Conservation (phyloP, 2,113 vertebrate genomes). For the Agapornis roseicollis region DNA sequence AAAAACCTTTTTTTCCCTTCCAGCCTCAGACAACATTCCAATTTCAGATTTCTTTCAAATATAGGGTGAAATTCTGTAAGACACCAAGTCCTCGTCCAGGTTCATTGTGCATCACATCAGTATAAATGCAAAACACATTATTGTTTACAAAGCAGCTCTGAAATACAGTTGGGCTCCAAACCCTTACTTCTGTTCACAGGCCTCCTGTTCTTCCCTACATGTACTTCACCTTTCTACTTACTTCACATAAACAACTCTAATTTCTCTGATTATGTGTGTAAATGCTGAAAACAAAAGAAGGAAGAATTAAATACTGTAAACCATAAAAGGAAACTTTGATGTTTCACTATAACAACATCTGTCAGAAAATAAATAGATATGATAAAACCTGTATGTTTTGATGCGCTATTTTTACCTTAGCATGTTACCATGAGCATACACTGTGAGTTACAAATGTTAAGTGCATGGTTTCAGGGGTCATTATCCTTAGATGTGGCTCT, state of each 20-base stretch:
- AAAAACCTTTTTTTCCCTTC: background rate
- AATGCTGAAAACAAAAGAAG: background rate
- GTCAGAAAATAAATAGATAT: background rate
- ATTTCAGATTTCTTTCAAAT: background rate
- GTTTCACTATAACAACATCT: background rate
- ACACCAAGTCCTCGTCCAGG: background rate
- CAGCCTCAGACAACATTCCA: background rate
- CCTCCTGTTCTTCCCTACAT: background rate
- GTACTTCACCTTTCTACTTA: background rate
- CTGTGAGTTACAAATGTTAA: background rate
- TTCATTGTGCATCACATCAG: background rate
- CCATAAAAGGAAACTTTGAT: background rate
- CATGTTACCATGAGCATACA: background rate
- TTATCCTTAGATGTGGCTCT: background rate
- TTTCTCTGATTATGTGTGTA: background rate
- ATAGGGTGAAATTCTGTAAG: background rate
- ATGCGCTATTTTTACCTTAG: background rate
- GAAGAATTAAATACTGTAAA: background rate
- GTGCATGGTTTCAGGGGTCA: background rate
- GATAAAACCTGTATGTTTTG: background rate
- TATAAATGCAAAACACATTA: background rate
- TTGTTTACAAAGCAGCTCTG: background rate
- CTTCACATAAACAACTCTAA: background rate
- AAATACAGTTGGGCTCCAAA: background rate
- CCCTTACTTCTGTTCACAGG: background rate